A percentile compares a stretch with the other conserved stretches of the same genome.
These are phyloP conservation scores for Aphelinus certus DNA, from an alignment of 1,140 invertebrate genomes.

Conservation along the genomic window DNA sequence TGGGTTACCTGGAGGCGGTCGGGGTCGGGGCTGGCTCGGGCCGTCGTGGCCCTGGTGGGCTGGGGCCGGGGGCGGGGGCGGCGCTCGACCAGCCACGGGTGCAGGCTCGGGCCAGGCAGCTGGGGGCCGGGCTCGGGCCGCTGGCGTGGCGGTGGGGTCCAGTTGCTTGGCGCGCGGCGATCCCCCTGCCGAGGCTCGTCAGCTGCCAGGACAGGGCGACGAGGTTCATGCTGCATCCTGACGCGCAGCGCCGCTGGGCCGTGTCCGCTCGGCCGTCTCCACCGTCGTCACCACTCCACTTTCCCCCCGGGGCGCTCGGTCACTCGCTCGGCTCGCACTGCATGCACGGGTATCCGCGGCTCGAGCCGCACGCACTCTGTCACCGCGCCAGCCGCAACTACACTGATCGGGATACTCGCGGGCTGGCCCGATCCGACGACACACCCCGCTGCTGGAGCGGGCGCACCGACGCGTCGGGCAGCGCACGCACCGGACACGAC, in stretches of 20 bases:
- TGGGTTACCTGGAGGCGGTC: background rate
- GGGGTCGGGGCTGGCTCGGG: background rate
- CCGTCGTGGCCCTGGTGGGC: slow-evolving; percentile 25
- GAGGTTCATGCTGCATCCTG: slow-evolving; percentile 66
- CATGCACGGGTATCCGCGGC: background rate
- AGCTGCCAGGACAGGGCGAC: slow-evolving; percentile 59
- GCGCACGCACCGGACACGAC: slow-evolving; percentile 9
- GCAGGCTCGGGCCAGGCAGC: slow-evolving; percentile 41
- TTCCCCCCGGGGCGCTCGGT: slow-evolving; percentile 23
- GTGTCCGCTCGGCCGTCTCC: slow-evolving; percentile 40
- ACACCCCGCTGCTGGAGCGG: background rate
- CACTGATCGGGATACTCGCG: background rate
- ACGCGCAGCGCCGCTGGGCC: slow-evolving; percentile 46
- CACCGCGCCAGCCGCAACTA: slow-evolving; percentile 14
- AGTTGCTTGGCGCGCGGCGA: slow-evolving; percentile 42
- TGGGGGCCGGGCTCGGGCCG: slow-evolving; percentile 38
- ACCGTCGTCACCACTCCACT: slow-evolving; percentile 8
- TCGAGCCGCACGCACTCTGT: slow-evolving; percentile 2
- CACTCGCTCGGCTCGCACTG: background rate
- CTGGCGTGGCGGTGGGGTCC: slow-evolving; percentile 40
- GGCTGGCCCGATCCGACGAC: background rate
- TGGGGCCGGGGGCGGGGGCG: slow-evolving; percentile 38
- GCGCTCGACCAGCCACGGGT: slow-evolving; percentile 39
- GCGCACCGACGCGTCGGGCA: background rate
- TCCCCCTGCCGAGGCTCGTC: slow-evolving; percentile 59